A percentile compares a stretch with the other conserved stretches of the same genome.
phyloP scores from a whole-genome alignment of 2,888 invertebrate genomes.

The Eretmocerus hayati region DNA sequence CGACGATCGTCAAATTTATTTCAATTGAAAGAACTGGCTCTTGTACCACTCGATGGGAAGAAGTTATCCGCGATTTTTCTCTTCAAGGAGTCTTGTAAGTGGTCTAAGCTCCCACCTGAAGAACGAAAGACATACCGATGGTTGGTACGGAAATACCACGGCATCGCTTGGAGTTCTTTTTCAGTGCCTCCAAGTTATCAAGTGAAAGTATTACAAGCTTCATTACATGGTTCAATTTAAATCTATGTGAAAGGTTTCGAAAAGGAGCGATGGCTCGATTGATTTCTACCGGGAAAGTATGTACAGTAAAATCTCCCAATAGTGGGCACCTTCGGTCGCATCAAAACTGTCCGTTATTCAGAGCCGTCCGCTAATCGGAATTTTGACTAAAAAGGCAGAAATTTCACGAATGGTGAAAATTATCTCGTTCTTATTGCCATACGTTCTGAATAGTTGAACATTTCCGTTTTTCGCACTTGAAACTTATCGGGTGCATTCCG shows the following conservation, averaged over 20 bases:
- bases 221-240: not conserved
- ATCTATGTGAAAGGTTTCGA: not conserved
- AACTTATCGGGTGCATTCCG: too few relatives aligned
- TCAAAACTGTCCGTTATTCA: too few relatives aligned
- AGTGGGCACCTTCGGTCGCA: too few relatives aligned
- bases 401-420: too few relatives aligned
- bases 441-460: too few relatives aligned
- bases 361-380: too few relatives aligned
- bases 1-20: not conserved
- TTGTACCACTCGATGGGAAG: not conserved
- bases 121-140: not conserved
- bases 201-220: not conserved
- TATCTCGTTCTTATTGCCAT: too few relatives aligned
- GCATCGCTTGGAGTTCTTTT: not conserved
- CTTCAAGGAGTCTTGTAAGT: not conserved
- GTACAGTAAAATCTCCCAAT: too few relatives aligned
- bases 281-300: too few relatives aligned
- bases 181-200: not conserved
- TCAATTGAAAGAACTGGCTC: not conserved
- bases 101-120: not conserved
- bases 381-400: too few relatives aligned
- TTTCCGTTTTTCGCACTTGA: too few relatives aligned
- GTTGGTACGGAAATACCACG: not conserved
- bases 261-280: too few relatives aligned
- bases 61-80: not conserved